phyloP scores from a whole-genome alignment of 2,797 vertebrate genomes.

The Poecilia velifera region DNA sequence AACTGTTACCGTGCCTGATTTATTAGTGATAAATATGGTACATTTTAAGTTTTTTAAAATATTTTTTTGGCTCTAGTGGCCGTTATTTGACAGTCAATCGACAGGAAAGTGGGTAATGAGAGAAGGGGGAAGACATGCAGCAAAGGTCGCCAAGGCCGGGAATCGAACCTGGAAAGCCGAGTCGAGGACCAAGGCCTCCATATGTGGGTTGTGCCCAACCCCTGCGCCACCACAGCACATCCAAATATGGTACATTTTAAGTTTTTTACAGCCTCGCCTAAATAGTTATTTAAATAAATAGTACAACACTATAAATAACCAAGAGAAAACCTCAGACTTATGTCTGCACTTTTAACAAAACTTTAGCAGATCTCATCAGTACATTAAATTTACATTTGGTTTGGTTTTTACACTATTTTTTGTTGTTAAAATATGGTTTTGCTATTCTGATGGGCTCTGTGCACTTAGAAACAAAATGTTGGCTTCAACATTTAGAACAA shows the following conservation, averaged over 20 bases:
- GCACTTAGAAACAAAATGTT: neutral
- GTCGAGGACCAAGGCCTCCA: too few relatives aligned
- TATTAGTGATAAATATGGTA: neutral
- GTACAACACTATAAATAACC: neutral
- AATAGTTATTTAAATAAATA: neutral
- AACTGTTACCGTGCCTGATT: too few relatives aligned
- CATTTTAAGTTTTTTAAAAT: too few relatives aligned
- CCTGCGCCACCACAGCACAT: too few relatives aligned
- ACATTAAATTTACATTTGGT: neutral
- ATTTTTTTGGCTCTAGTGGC: too few relatives aligned
- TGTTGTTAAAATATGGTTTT: neutral
- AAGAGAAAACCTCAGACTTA: neutral
- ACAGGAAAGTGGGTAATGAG: too few relatives aligned
- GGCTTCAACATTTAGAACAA: neutral
- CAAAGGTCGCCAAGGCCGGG: too few relatives aligned
- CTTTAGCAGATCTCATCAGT: neutral
- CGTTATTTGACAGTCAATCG: too few relatives aligned
- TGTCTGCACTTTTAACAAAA: neutral
- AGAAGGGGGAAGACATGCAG: too few relatives aligned
- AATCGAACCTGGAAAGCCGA: too few relatives aligned
- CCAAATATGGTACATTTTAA: too few relatives aligned
- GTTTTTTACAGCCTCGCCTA: neutral
- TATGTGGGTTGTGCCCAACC: too few relatives aligned
- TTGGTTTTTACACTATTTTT: neutral
- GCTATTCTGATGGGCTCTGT: neutral